Percentiles rank a stretch among this genome's conserved stretches.
phyloP scores from a whole-genome alignment of 2,797 vertebrate species.

The Mormyrus proboscirostris region DNA sequence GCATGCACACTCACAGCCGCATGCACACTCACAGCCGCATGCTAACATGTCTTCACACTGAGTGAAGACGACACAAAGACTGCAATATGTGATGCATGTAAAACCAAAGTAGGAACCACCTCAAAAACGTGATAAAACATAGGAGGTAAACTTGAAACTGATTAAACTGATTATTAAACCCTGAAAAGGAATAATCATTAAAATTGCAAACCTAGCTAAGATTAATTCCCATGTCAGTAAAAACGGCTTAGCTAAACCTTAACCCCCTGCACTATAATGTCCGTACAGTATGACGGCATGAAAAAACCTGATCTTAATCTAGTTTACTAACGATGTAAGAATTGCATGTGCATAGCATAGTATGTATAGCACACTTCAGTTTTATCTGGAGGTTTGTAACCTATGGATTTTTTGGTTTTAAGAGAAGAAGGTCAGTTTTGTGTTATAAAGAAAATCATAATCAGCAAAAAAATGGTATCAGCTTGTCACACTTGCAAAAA shows the following conservation, averaged over 20 bases:
- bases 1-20: too few species aligned
- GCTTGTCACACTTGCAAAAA: background rate
- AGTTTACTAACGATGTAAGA: background rate
- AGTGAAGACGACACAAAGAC: too few species aligned
- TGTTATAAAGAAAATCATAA: background rate
- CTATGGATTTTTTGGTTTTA: background rate
- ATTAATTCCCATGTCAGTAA: background rate
- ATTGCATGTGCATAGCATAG: background rate
- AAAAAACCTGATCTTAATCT: background rate
- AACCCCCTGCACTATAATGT: background rate
- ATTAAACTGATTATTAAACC: background rate
- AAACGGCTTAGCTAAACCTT: background rate
- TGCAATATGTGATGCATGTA: background rate
- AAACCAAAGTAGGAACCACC: background rate
- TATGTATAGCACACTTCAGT: background rate
- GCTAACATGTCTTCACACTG: too few species aligned
- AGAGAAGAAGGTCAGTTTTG: background rate
- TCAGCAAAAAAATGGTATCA: background rate
- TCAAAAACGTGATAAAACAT: background rate
- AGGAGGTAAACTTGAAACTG: background rate
- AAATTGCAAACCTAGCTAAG: background rate
- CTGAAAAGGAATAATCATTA: background rate
- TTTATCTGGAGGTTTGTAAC: background rate
- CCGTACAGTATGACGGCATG: background rate
- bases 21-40: too few species aligned